phyloP scores from a whole-genome alignment of 2,113 vertebrate species.

The Macaca nemestrina region DNA sequence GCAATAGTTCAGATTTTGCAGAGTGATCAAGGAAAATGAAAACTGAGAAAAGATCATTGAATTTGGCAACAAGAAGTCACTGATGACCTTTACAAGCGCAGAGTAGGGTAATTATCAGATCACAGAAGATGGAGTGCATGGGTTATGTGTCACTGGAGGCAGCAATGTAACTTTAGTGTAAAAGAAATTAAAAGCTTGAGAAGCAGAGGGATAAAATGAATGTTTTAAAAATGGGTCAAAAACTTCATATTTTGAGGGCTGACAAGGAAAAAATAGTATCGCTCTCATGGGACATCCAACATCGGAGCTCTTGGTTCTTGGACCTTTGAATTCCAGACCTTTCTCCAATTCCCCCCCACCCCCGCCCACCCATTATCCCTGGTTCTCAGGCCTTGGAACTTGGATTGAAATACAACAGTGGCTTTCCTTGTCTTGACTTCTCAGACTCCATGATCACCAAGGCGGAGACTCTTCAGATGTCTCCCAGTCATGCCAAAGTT shows the following conservation, averaged over 20 bases:
- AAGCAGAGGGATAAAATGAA: not conserved
- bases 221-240: not conserved
- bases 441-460: too few relatives aligned
- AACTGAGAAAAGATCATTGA: not conserved
- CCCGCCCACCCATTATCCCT: too few relatives aligned
- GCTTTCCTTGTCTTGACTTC: too few relatives aligned
- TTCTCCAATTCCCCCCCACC: too few relatives aligned
- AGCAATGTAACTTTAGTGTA: not conserved
- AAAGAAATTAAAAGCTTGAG: not conserved
- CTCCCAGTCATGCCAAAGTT: constrained; percentile 27
- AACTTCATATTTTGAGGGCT: not conserved
- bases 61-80: constrained; percentile 2
- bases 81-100: constrained; percentile 41
- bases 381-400: too few relatives aligned
- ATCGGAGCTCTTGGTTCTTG: too few relatives aligned
- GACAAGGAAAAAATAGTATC: not conserved
- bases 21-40: not conserved
- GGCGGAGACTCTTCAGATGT: constrained; percentile 45
- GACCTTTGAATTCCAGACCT: too few relatives aligned
- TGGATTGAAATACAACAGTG: too few relatives aligned
- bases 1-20: not conserved
- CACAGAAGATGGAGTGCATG: not conserved
- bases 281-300: too few relatives aligned
- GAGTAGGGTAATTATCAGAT: constrained; percentile 25
- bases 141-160: not conserved